These are phyloP conservation scores for Tubulanus polymorphus DNA, from an alignment of 2,888 invertebrate species.

Conservation along the genomic window DNA sequence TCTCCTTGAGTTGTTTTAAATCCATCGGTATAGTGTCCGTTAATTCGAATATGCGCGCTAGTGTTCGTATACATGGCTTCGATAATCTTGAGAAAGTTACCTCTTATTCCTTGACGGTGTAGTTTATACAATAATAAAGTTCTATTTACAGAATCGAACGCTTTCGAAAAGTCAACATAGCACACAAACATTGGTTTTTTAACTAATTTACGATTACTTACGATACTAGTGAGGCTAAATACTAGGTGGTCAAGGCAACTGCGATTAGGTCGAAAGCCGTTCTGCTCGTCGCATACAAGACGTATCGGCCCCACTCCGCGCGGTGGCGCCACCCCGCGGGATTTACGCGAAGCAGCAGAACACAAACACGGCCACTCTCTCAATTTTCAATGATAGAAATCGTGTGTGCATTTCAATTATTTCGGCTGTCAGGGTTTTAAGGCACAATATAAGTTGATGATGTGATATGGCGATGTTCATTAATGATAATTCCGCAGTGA, in stretches of 20 bases:
- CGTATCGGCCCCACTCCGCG: too few relatives aligned
- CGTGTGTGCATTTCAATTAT: too few relatives aligned
- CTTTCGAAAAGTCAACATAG: not conserved
- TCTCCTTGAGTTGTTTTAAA: slow-evolving; percentile 1
- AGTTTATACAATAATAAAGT: not conserved
- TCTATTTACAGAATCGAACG: not conserved
- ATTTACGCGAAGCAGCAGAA: too few relatives aligned
- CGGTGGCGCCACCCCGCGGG: too few relatives aligned
- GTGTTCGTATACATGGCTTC: not conserved
- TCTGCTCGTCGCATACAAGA: not conserved
- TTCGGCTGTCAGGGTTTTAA: too few relatives aligned
- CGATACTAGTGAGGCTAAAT: not conserved
- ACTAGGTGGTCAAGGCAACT: not conserved
- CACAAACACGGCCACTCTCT: too few relatives aligned
- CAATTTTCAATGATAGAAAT: too few relatives aligned
- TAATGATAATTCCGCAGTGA: too few relatives aligned
- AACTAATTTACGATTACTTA: not conserved
- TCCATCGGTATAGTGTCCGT: not conserved
- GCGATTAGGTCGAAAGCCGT: not conserved
- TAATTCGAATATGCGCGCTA: not conserved
- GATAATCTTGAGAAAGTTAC: not conserved
- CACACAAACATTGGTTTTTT: not conserved
- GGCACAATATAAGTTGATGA: too few relatives aligned
- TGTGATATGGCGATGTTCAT: too few relatives aligned
- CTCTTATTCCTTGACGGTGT: not conserved